Percentiles rank a stretch among this genome's conserved stretches.
Evolutionary conservation across 1,140 invertebrate species (phyloP).

Genomic region (Bombus ignitus): DNA sequence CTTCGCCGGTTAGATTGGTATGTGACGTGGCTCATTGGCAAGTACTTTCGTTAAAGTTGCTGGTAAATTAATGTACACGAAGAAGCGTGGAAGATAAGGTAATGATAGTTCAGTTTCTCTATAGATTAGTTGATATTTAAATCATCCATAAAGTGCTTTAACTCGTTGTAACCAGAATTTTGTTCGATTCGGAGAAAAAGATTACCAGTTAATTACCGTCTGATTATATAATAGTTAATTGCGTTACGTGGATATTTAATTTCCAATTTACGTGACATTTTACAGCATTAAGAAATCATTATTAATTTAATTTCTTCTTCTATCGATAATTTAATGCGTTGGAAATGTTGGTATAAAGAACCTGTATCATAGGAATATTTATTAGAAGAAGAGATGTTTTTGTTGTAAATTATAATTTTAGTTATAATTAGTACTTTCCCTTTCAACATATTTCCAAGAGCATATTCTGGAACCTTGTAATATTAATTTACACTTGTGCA

Average conservation of each 20-base stretch:
- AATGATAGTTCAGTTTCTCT: not conserved
- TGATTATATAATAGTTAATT: not conserved
- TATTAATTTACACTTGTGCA: slow-evolving; percentile 60
- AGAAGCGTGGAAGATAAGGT: not conserved
- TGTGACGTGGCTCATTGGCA: not conserved
- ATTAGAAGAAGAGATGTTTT: not conserved
- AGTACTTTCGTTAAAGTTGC: not conserved
- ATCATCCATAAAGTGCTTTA: not conserved
- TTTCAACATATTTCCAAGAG: too few relatives aligned
- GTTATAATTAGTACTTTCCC: too few relatives aligned
- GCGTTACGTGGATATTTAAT: not conserved
- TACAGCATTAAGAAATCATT: not conserved
- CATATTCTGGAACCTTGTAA: slow-evolving; percentile 34
- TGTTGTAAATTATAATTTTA: not conserved
- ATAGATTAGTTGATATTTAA: not conserved
- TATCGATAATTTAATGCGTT: not conserved
- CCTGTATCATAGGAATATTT: not conserved
- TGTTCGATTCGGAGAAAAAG: not conserved
- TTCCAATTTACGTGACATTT: not conserved
- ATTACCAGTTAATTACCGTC: not conserved
- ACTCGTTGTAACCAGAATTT: not conserved
- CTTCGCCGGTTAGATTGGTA: not conserved
- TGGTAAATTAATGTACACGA: not conserved
- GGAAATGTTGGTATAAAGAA: not conserved
- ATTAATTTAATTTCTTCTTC: not conserved